Evolutionary conservation across 2,113 vertebrate genomes (phyloP).

Genomic region (Irena cyanogastra): DNA sequence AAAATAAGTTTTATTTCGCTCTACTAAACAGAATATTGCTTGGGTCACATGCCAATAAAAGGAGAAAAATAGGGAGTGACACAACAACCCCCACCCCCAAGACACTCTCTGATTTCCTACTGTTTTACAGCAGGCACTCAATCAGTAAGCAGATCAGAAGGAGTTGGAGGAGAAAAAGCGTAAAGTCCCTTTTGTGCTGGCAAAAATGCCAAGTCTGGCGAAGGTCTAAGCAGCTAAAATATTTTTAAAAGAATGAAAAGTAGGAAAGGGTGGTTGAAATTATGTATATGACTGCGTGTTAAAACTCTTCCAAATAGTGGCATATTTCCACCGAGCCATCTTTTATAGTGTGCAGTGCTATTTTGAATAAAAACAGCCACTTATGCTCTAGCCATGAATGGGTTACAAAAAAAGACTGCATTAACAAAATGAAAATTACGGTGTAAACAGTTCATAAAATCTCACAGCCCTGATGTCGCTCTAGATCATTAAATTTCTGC

Average conservation of each 20-base stretch:
- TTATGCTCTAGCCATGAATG: constrained; percentile 79
- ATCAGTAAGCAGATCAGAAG: constrained; percentile 72
- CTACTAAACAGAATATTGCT: constrained; percentile 61
- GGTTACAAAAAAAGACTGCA: constrained; percentile 93
- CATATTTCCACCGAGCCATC: constrained; percentile 49
- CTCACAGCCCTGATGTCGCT: constrained; percentile 99
- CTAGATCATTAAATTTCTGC: constrained; percentile 99
- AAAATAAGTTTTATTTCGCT: constrained; percentile 37
- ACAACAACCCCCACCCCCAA: constrained; percentile 55
- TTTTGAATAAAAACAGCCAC: constrained; percentile 77
- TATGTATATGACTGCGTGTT: constrained; percentile 54
- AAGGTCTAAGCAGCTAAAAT: constrained; percentile 76
- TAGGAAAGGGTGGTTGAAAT: constrained; percentile 57
- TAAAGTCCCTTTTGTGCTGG: constrained; percentile 58
- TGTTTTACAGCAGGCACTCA: constrained; percentile 74
- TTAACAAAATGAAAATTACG: constrained; percentile 99
- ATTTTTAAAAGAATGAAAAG: constrained; percentile 72
- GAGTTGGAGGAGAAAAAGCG: constrained; percentile 47
- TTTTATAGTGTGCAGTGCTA: constrained; percentile 50
- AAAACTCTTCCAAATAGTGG: constrained; percentile 54
- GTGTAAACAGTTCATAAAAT: constrained; percentile 99
- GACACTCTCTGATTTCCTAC: constrained; percentile 65
- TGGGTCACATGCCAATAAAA: constrained; percentile 66
- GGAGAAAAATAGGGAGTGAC: constrained; percentile 37
- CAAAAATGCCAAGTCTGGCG: constrained; percentile 70